Conservation (phyloP, 1,140 invertebrate species). For the Drosophila nasuta region DNA sequence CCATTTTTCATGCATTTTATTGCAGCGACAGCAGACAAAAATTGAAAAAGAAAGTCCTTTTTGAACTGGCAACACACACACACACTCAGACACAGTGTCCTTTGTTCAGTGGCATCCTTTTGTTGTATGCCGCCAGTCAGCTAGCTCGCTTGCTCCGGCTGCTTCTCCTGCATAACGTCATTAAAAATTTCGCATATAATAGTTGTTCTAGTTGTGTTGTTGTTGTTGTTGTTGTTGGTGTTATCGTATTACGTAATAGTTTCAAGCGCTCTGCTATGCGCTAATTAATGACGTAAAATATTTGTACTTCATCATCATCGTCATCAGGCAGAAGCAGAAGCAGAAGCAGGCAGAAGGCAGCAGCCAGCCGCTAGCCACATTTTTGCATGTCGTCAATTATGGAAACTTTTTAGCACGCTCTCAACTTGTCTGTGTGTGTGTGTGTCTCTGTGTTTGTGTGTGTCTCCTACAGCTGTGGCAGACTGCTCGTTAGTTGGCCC, state of each 20-base stretch:
- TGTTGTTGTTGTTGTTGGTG: conserved; percentile 37
- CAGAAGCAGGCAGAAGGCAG: not conserved
- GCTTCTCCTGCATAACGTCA: conserved; percentile 36
- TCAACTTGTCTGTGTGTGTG: conserved; percentile 18
- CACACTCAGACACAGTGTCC: conserved; percentile 11
- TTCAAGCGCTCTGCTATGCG: conserved; percentile 60
- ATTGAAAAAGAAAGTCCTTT: conserved; percentile 14
- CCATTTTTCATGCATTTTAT: conserved; percentile 1
- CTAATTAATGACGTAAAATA: conserved; percentile 82
- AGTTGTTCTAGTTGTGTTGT: conserved; percentile 38
- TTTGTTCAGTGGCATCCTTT: conserved; percentile 40
- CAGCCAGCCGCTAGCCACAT: conserved; percentile 1
- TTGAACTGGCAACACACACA: conserved; percentile 7
- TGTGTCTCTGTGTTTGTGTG: conserved; percentile 29
- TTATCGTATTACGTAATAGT: conserved; percentile 78
- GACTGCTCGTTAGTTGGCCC: conserved; percentile 32
- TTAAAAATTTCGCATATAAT: conserved; percentile 76
- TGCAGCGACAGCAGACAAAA: conserved; percentile 3
- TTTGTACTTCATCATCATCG: conserved; percentile 71
- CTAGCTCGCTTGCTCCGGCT: not conserved
- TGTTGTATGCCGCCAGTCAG: conserved; percentile 11
- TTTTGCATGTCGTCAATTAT: conserved; percentile 74
- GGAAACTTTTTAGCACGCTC: conserved; percentile 71
- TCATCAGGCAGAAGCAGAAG: conserved; percentile 14
- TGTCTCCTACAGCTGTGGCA: conserved; percentile 24